phyloP scores from a whole-genome alignment of 2,888 invertebrate genomes.

The Antitype chi region DNA sequence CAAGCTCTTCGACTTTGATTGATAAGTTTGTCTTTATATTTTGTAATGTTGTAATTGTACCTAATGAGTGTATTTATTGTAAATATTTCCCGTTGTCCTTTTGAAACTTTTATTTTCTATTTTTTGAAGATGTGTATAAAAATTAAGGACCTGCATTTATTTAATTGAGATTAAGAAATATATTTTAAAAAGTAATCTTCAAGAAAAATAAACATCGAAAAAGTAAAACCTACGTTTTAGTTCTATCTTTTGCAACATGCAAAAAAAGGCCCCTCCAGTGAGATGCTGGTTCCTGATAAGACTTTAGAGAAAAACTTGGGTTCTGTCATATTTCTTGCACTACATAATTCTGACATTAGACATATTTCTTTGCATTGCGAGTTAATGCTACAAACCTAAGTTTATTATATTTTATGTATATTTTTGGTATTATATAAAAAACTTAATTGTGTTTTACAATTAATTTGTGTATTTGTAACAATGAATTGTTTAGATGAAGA shows the following conservation, averaged over 20 bases:
- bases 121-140: not conserved
- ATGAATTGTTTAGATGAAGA: conserved; percentile 77
- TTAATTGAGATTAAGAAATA: not conserved
- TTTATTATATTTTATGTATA: conserved; percentile 12
- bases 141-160: not conserved
- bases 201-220: not conserved
- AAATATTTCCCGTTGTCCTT: not conserved
- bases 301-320: conserved; percentile 1
- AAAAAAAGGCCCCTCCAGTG: not conserved
- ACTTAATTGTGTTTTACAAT: conserved; percentile 6
- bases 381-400: conserved; percentile 11
- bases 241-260: not conserved
- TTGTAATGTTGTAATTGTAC: not conserved
- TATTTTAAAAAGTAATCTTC: not conserved
- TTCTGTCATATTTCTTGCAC: conserved; percentile 10
- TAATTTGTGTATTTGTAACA: conserved; percentile 24
- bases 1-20: not conserved
- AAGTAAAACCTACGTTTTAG: not conserved
- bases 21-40: not conserved
- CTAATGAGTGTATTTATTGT: not conserved
- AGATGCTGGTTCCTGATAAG: conserved; percentile 22
- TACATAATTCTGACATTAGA: conserved; percentile 28
- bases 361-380: conserved; percentile 22
- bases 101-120: not conserved
- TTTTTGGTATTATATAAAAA: conserved; percentile 27